These are phyloP conservation scores for Porites lutea DNA, from an alignment of 64 coral and sea anemone species.

Conservation along the genomic window DNA sequence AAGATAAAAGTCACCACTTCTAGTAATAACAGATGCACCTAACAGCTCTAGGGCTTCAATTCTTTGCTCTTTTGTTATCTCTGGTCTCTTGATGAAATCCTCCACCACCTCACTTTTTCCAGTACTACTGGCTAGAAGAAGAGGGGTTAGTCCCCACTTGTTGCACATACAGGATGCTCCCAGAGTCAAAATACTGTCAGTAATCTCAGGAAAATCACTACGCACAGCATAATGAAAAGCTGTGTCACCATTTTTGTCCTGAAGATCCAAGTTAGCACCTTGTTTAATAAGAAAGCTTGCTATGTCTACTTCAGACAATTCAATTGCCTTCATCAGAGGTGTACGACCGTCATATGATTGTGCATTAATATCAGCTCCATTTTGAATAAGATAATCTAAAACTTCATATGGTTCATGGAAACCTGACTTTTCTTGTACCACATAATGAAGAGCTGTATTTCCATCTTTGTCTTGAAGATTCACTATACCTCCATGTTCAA, in stretches of 20 bases:
- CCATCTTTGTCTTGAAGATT: too few relatives aligned
- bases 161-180: slow-evolving; percentile 14
- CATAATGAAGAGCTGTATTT: too few relatives aligned
- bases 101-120: slow-evolving; percentile 51
- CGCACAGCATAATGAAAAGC: not conserved
- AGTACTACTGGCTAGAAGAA: slow-evolving; percentile 41
- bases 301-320: too few relatives aligned
- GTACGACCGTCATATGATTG: too few relatives aligned
- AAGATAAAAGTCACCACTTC: not conserved
- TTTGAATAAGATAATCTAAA: too few relatives aligned
- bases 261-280: too few relatives aligned
- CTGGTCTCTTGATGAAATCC: slow-evolving; percentile 21
- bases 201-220: not conserved
- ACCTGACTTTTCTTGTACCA: too few relatives aligned
- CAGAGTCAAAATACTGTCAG: not conserved
- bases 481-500: too few relatives aligned
- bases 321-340: too few relatives aligned
- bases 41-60: slow-evolving; percentile 49
- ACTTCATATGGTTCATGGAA: too few relatives aligned
- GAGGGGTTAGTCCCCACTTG: slow-evolving; percentile 30
- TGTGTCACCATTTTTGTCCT: not conserved
- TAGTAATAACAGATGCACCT: slow-evolving; percentile 42
- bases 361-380: too few relatives aligned
- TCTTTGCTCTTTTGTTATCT: slow-evolving; percentile 19
- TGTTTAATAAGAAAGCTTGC: too few relatives aligned